phyloP scores from a whole-genome alignment of 2,888 invertebrate genomes.

The Xanthia icteritia region DNA sequence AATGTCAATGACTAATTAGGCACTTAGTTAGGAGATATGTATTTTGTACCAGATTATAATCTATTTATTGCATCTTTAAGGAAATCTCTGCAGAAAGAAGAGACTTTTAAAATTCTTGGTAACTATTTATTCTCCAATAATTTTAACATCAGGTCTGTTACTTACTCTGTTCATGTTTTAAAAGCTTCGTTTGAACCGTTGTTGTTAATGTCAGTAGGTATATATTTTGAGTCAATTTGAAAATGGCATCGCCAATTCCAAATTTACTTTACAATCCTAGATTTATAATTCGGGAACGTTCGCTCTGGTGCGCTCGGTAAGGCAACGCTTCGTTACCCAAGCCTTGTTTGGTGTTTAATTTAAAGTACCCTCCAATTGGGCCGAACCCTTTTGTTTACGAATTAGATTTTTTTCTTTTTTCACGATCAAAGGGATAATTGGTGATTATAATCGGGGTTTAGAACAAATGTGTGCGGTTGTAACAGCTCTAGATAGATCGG shows the following conservation, averaged over 20 bases:
- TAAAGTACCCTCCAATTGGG: constrained; percentile 65
- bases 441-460: constrained; percentile 67
- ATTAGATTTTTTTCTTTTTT: constrained; percentile 68
- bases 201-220: not conserved
- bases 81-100: not conserved
- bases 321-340: constrained; percentile 57
- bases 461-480: constrained; percentile 62
- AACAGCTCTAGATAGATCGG: constrained; percentile 50
- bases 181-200: not conserved
- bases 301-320: constrained; percentile 37
- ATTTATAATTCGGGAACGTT: constrained; percentile 47
- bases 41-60: not conserved
- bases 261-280: constrained; percentile 52
- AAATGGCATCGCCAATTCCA: constrained; percentile 28
- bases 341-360: constrained; percentile 68
- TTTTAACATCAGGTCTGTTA: not conserved
- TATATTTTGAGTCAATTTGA: constrained; percentile 20
- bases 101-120: not conserved
- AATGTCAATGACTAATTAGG: not conserved
- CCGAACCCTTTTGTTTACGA: constrained; percentile 68
- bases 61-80: too few species aligned
- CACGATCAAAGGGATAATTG: constrained; percentile 74
- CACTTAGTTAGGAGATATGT: not conserved
- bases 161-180: not conserved
- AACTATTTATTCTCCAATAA: not conserved